Evolutionary conservation across 2,113 vertebrate species (phyloP).

Genomic region (Lasiurus borealis): DNA sequence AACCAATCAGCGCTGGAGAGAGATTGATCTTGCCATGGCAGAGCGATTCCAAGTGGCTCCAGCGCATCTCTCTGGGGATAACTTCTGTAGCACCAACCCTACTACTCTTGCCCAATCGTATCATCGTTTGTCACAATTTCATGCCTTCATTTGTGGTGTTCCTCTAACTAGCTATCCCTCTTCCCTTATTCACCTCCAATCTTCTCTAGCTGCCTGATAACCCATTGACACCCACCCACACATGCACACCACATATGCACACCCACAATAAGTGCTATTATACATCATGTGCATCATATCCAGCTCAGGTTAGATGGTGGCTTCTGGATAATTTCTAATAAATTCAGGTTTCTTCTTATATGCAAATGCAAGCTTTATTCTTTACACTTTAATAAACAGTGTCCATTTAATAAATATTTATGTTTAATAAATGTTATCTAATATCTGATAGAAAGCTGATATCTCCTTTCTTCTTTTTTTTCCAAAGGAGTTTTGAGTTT

Average conservation of each 20-base stretch:
- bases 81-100: too few species aligned
- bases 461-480: neutral
- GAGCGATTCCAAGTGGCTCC: neutral
- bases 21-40: neutral
- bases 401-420: constrained; percentile 23
- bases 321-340: neutral
- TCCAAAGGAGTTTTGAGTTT: neutral
- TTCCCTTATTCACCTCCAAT: neutral
- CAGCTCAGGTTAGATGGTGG: neutral
- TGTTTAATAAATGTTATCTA: neutral
- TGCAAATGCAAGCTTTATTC: neutral
- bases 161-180: neutral
- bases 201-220: neutral
- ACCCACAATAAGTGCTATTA: neutral
- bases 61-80: neutral
- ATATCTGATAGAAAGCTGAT: neutral
- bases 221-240: neutral
- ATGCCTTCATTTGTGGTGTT: neutral
- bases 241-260: too few species aligned
- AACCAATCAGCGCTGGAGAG: neutral
- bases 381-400: neutral
- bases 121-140: rapidly evolving
- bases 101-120: neutral
- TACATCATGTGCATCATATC: neutral
- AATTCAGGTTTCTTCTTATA: neutral